Evolutionary conservation across 2,113 vertebrate genomes (phyloP), one percentile per base, ranked within the genome.

Genomic region (Amia ocellicauda): DNA sequence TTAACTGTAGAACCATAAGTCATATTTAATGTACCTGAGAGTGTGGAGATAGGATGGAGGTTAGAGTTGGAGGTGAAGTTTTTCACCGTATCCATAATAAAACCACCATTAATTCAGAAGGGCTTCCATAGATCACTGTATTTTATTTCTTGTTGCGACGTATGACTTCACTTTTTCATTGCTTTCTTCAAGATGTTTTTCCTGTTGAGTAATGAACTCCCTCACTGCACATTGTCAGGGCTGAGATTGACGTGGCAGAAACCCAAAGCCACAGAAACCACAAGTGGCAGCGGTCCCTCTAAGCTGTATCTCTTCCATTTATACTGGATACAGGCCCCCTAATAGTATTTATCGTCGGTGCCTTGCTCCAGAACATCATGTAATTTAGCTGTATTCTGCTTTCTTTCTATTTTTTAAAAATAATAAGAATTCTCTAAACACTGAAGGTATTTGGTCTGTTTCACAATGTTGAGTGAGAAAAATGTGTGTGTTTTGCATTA

Each of bases 91-190:
- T 47, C 43, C 43, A 47, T 47, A n/a, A 47, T 47, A 47, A 47
- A 47, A n/a, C 43, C n/a, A 14, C 4, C 13, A 17, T 47, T 47
- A 8, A 13, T 47, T 47, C n/a, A 58, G 54, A 53, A 52, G 64
- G 58, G 42, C 14, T 69, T 42, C 42, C 53, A 23, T 66, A 75
- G 70, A 78, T 68, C 51, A 56, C 59, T 66, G 27, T 60, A 41
- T 60, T 77, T 72, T 75, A 50, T 75, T 78, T 67, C 69, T 59
- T 74, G 62, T 62, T 60, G 70, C 58, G 71, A 29, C 24, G 61
- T 70, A 78, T 81, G 74, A 81, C 72, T 77, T 80, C 72, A 82
- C 78, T 57, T 26, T 68, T 62, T 77, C 45, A 31, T 58, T 67
- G 67, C 68, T 76, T 73, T 17, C 60, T 67, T 76, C 66, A 72